Evolutionary conservation across 2,888 invertebrate species (phyloP).

Genomic region (Oxystoma pomonae): DNA sequence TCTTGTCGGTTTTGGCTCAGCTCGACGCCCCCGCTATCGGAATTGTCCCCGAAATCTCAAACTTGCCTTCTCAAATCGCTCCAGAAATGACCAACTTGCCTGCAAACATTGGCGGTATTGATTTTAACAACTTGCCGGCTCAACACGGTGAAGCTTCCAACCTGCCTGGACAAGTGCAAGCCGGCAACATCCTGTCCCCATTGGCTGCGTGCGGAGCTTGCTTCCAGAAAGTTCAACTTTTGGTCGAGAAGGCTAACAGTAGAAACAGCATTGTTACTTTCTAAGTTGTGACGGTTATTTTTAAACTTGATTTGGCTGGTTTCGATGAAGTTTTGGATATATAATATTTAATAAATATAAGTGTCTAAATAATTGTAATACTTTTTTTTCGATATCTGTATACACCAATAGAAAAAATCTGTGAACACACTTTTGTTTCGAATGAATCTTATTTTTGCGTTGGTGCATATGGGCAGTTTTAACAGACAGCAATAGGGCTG

Average conservation of each 20-base stretch:
- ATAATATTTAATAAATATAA: too few relatives aligned
- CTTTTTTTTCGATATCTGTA: too few relatives aligned
- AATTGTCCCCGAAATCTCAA: neutral
- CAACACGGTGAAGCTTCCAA: neutral
- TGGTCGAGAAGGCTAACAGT: conserved; percentile 18
- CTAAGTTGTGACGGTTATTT: neutral
- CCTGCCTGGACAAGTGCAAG: conserved; percentile 4
- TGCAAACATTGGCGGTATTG: conserved; percentile 2
- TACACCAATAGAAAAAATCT: too few relatives aligned
- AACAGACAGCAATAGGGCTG: too few relatives aligned
- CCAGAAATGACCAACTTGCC: conserved; percentile 5
- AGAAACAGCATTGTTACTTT: conserved; percentile 6
- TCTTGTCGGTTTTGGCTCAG: conserved; percentile 1
- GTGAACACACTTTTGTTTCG: too few relatives aligned
- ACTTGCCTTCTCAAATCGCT: conserved; percentile 10
- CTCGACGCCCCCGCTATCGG: neutral
- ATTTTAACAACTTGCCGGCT: conserved; percentile 9
- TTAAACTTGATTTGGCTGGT: too few relatives aligned
- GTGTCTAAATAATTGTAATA: too few relatives aligned
- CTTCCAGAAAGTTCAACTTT: conserved; percentile 14
- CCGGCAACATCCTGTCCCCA: too few relatives aligned
- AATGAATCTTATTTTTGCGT: too few relatives aligned
- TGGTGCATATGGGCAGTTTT: too few relatives aligned
- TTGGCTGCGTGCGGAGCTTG: conserved; percentile 12
- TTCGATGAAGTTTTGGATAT: too few relatives aligned